Evolutionary conservation across 2,113 vertebrate genomes (phyloP), one percentile per base, ranked within the genome.

Genomic region (Apus apus): DNA sequence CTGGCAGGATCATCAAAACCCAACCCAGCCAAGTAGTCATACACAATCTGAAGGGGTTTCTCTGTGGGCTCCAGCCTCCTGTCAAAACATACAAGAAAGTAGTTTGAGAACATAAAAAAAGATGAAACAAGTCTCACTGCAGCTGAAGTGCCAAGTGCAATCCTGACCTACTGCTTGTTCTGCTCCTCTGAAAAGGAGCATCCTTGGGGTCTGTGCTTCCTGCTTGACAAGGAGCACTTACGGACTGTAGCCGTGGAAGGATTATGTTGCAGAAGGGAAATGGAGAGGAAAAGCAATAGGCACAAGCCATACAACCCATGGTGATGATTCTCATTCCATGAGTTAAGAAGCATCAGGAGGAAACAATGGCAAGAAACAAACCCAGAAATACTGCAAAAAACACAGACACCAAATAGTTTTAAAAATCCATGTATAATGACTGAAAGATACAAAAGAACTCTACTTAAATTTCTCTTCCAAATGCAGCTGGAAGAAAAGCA

Each of bases 11-110:
- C 99, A 19, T 98, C 95, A 34, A 99, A 99, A 58, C 99, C 99
- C 97, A 99, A 92, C 6, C 97, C 97, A 48, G 98, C 92, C 95
- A 99, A 98, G 98, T 99, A 99, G 96, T 99, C 98, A 51, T 99
- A 99, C 75, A 99, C 98, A 89, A 99, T 99, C 97, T 99, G 98
- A 88, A 99, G 99, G 22, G 99, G 99, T 48, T 97, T 97, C 89
- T 99, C 99, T 19, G 97, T 93, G 62, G 98, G 97, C 50, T 99
- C 98, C 97, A 99, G 95, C 92, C 98, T 99, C 98, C 99, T 99
- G 95, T 50, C 93, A 80, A 91, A 96, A 94, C 90, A 96, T 22
- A 89, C 21, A 96, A 93, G 95, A 96, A 76, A 94, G 46, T 6
- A 80, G 89, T 77, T 51, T 89, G 71, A 72, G 94, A 97, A 90